phyloP scores from a whole-genome alignment of 2,888 invertebrate genomes.

The Prosopocoilus inquinatus region DNA sequence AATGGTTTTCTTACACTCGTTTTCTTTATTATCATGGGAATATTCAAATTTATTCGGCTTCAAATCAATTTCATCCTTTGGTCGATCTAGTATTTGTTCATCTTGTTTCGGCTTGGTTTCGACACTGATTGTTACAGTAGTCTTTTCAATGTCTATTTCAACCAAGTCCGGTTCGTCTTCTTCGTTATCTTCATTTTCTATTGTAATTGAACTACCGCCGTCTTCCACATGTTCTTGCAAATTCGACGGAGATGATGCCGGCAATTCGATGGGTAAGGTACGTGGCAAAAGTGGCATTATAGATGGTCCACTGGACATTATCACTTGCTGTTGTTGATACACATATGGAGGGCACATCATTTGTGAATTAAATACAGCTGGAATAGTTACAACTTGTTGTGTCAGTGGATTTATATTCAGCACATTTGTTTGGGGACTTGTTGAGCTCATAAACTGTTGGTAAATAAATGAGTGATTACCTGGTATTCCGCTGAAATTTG shows the following conservation, averaged over 20 bases:
- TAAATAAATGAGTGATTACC: slow-evolving; percentile 55
- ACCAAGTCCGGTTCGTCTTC: not conserved
- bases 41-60: not conserved
- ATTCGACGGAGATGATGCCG: slow-evolving; percentile 5
- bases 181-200: slow-evolving; percentile 15
- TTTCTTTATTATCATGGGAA: not conserved
- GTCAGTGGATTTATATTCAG: slow-evolving; percentile 52
- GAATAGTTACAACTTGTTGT: slow-evolving; percentile 56
- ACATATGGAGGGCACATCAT: slow-evolving; percentile 55
- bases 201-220: not conserved
- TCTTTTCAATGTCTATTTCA: not conserved
- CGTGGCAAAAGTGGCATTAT: slow-evolving; percentile 40
- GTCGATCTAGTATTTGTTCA: not conserved
- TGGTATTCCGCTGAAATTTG: slow-evolving; percentile 26
- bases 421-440: slow-evolving; percentile 41
- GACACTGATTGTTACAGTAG: not conserved
- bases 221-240: not conserved
- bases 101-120: not conserved
- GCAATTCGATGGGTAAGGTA: slow-evolving; percentile 13
- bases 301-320: slow-evolving; percentile 52
- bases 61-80: not conserved
- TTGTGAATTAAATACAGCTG: slow-evolving; percentile 52
- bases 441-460: slow-evolving; percentile 57
- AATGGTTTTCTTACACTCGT: slow-evolving; percentile 22
- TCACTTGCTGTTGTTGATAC: slow-evolving; percentile 57